phyloP scores from a whole-genome alignment of 2,113 vertebrate species.

The Oostethus manadensis region DNA sequence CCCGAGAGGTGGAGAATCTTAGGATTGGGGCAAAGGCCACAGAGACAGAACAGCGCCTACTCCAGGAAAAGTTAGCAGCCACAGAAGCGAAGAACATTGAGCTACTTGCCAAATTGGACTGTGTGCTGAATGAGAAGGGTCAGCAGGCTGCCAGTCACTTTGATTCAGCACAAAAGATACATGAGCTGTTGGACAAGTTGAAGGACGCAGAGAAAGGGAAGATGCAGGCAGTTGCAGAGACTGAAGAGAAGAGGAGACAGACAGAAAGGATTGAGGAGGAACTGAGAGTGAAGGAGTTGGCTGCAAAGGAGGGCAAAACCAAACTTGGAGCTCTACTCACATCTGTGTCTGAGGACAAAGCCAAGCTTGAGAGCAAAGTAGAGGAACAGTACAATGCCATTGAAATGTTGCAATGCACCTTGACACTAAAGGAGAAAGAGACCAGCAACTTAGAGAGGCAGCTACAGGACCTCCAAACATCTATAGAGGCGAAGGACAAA shows the following conservation, averaged over 20 bases:
- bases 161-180: constrained; percentile 74
- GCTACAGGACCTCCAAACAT: constrained; percentile 70
- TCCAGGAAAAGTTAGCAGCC: constrained; percentile 62
- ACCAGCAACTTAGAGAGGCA: constrained; percentile 71
- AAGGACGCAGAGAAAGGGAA: constrained; percentile 74
- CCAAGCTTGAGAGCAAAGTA: constrained; percentile 56
- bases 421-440: constrained; percentile 72
- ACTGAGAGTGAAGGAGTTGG: constrained; percentile 70
- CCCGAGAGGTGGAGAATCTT: constrained; percentile 63
- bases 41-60: constrained; percentile 48
- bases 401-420: constrained; percentile 67
- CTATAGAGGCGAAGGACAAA: constrained; percentile 65
- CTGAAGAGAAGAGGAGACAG: constrained; percentile 56
- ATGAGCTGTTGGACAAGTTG: constrained; percentile 73
- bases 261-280: constrained; percentile 72
- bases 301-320: constrained; percentile 60
- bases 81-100: constrained; percentile 70
- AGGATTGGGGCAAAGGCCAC: constrained; percentile 47
- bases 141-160: constrained; percentile 63
- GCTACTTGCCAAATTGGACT: constrained; percentile 64
- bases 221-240: constrained; percentile 64
- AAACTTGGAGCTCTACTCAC: constrained; percentile 53
- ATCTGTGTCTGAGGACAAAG: constrained; percentile 62
- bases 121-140: constrained; percentile 63
- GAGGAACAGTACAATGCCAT: constrained; percentile 57